These are phyloP conservation scores for Scaptomyza polygonia DNA, from an alignment of 2,888 invertebrate genomes.

Conservation along the genomic window DNA sequence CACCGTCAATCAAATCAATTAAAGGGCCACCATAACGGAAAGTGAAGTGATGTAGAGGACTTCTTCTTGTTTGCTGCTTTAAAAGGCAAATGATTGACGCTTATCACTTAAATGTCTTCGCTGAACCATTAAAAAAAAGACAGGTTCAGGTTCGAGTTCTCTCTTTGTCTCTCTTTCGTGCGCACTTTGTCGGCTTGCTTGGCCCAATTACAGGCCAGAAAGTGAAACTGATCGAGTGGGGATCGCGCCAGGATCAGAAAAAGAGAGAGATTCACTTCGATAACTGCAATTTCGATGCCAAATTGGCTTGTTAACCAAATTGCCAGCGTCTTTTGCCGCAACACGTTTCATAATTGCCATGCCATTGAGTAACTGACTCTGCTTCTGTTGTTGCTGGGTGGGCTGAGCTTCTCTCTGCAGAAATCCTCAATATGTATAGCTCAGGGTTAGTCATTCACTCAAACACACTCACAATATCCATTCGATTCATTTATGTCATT, in stretches of 20 bases:
- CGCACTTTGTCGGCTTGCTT: constrained; percentile 55
- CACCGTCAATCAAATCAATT: constrained; percentile 68
- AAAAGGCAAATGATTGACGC: constrained; percentile 39
- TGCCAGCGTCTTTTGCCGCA: constrained; percentile 61
- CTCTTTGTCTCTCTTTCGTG: constrained; percentile 7
- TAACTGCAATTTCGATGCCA: constrained; percentile 50
- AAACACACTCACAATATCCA: constrained; percentile 12
- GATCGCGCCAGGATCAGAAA: constrained; percentile 38
- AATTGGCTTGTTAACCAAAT: constrained; percentile 80
- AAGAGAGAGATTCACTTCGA: constrained; percentile 9
- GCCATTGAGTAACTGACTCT: constrained; percentile 54
- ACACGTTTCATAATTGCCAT: constrained; percentile 73
- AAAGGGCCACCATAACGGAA: constrained; percentile 67
- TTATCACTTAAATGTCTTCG: constrained; percentile 34
- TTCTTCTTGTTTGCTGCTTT: constrained; percentile 4
- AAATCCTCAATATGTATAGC: not conserved
- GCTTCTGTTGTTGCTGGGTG: constrained; percentile 42
- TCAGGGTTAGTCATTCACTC: constrained; percentile 57
- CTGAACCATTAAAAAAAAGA: constrained; percentile 15
- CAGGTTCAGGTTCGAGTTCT: constrained; percentile 9
- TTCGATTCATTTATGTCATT: constrained; percentile 22
- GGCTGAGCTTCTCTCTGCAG: constrained; percentile 49
- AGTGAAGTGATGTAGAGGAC: constrained; percentile 45
- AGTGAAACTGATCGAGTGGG: constrained; percentile 63
- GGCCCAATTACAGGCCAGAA: constrained; percentile 78